Evolutionary conservation across 2,113 vertebrate species (phyloP), one percentile per base, ranked within the genome.

Genomic region (Pycnonotus jocosus): DNA sequence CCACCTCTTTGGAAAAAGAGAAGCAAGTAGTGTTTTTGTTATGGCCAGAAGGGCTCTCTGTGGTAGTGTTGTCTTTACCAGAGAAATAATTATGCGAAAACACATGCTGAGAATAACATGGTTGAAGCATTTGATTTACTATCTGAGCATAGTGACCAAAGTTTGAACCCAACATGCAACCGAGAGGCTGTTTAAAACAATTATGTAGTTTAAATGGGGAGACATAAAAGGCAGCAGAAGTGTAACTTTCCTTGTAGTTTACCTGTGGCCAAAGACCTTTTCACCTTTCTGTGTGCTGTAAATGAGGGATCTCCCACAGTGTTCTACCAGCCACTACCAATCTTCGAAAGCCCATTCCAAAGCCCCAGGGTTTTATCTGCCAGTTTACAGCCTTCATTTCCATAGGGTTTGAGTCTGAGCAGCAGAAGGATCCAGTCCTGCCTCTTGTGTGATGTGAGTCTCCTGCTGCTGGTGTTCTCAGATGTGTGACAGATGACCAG

Each of bases 121-220:
- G 69, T 45, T 86, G 72, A 92, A 70, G 95, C 94, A 89, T 96
- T 96, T 93, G 89, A 82, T 93, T 97, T 85, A 92, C 95, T 97
- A 94, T 88, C 66, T 61, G 71, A 89, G 66, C 54, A 6, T 88
- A 94, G 96, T 94, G 95, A 92, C 95, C 95, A 86, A 51, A 57
- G 86, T 64, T 90, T 96, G 92, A 96, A 95, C 91, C 65, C 38
- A 80, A 65, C 44, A 20, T 58, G 83, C 42, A 83, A 68, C 27
- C 1, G 15, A 86, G 68, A 91, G 62, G 42, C 71, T 47, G 5
- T 97, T 97, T 96, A 92, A 92, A 93, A 92, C 77, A 92, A 95
- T 95, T 96, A 85, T 2, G 40, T 86, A 2, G 62, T 95, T 93
- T 81, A 88, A 94, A 92, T 56, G 13, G 64, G 31, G 66, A 96